These are phyloP conservation scores for Pecten maximus DNA, from an alignment of 2,888 invertebrate genomes.

Conservation along the genomic window DNA sequence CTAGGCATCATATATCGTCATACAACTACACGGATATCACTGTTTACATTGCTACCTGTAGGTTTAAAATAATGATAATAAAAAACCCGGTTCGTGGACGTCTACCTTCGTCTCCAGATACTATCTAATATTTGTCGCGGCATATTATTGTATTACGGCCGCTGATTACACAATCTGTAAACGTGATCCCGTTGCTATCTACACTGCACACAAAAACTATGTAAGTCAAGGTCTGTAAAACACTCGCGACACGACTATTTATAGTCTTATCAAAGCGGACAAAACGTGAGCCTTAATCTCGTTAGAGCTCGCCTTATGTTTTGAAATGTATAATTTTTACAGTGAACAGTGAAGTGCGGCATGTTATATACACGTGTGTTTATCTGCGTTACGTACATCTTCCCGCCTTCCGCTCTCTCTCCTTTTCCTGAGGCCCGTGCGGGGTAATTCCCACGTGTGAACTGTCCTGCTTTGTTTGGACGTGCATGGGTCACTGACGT, in stretches of 20 bases:
- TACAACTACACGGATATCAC: too few relatives aligned
- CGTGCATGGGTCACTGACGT: neutral
- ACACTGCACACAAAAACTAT: neutral
- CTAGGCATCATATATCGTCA: too few relatives aligned
- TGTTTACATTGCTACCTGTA: neutral
- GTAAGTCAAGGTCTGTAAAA: conserved; percentile 11
- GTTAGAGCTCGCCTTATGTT: conserved; percentile 10
- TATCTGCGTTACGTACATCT: neutral
- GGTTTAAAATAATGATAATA: neutral
- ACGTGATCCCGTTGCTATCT: conserved; percentile 1
- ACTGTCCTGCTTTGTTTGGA: conserved; percentile 9
- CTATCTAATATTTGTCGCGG: neutral
- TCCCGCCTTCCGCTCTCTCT: conserved; percentile 3
- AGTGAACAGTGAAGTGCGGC: neutral
- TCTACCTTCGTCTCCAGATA: neutral
- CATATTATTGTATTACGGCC: neutral
- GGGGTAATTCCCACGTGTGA: neutral
- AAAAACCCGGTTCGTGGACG: neutral
- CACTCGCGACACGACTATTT: neutral
- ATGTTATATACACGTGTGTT: neutral
- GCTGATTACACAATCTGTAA: neutral
- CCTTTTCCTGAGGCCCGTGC: neutral
- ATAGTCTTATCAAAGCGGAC: neutral
- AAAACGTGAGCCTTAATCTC: conserved; percentile 1
- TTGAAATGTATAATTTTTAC: neutral